phyloP scores from a whole-genome alignment of 92 coral and sea anemone species.

The Bergia puertoricense region DNA sequence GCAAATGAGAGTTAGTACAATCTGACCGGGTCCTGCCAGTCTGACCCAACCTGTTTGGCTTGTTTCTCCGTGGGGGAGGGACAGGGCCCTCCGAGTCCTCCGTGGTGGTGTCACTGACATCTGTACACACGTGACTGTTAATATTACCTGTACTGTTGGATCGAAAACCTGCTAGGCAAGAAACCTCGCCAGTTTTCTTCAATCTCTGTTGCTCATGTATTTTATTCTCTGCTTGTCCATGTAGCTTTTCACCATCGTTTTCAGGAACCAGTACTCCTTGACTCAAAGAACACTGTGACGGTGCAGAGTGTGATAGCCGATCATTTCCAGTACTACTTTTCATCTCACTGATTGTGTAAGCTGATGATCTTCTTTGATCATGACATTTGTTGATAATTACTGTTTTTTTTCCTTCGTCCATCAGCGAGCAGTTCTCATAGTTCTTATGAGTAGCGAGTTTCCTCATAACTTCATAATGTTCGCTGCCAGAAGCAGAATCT shows the following conservation, averaged over 20 bases:
- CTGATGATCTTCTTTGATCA: not conserved
- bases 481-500: slow-evolving; percentile 9
- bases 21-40: slow-evolving; percentile 32
- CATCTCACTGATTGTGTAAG: not conserved
- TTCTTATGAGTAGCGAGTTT: not conserved
- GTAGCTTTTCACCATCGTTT: not conserved
- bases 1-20: not conserved
- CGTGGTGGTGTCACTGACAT: not conserved
- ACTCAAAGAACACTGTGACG: not conserved
- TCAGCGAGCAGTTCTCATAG: not conserved
- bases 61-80: slow-evolving; percentile 29
- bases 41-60: not conserved
- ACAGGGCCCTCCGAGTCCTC: not conserved
- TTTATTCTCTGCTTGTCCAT: not conserved
- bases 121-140: not conserved
- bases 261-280: not conserved
- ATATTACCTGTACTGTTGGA: slow-evolving; percentile 31
- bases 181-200: not conserved
- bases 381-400: not conserved
- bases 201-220: not conserved
- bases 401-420: not conserved
- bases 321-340: not conserved
- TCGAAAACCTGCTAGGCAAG: not conserved
- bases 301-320: slow-evolving; percentile 15
- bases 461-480: slow-evolving; percentile 27